Percentiles rank a stretch among this genome's conserved stretches.
These are phyloP conservation scores for Perca fluviatilis DNA, from an alignment of 2,113 vertebrate genomes.

Conservation along the genomic window DNA sequence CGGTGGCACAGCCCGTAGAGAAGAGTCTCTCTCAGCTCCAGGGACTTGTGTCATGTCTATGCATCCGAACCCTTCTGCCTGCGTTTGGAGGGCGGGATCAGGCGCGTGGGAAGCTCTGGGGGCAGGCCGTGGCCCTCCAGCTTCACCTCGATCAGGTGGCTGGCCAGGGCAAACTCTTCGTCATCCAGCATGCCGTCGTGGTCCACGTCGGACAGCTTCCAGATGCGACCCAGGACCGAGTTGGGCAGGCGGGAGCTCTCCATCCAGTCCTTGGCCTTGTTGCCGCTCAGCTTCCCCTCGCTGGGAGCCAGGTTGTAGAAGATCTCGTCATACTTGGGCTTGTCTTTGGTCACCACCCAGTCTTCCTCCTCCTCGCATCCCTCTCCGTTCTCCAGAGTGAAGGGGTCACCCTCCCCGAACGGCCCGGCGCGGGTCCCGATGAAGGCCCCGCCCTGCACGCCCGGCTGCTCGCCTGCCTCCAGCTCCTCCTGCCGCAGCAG, in stretches of 20 bases:
- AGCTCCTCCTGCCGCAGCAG: slow-evolving; percentile 93
- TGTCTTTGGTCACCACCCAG: slow-evolving; percentile 96
- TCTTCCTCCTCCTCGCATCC: slow-evolving; percentile 83
- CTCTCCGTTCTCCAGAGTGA: slow-evolving; percentile 74
- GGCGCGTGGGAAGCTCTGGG: slow-evolving; percentile 88
- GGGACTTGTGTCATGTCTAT: slow-evolving; percentile 49
- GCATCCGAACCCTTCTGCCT: slow-evolving; percentile 91
- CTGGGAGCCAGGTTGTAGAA: slow-evolving; percentile 93
- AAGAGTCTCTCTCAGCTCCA: slow-evolving; percentile 39
- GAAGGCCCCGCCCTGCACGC: slow-evolving; percentile 92
- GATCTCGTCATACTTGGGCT: slow-evolving; percentile 95
- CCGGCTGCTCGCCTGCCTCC: slow-evolving; percentile 84
- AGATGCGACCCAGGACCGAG: slow-evolving; percentile 93
- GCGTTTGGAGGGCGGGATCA: slow-evolving; percentile 93
- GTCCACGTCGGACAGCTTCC: slow-evolving; percentile 95
- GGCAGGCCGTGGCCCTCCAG: slow-evolving; percentile 93
- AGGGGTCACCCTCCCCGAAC: slow-evolving; percentile 88
- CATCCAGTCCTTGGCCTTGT: slow-evolving; percentile 94
- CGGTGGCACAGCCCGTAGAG: slow-evolving; percentile 53
- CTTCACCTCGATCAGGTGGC: slow-evolving; percentile 94
- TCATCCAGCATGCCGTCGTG: slow-evolving; percentile 94
- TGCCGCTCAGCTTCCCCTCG: slow-evolving; percentile 93
- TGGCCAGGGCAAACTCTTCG: slow-evolving; percentile 94
- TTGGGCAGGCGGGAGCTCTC: slow-evolving; percentile 93
- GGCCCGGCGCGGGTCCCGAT: slow-evolving; percentile 89